These are phyloP conservation scores for Sebastes steindachneri DNA, from an alignment of 2,797 vertebrate species.

Conservation along the genomic window DNA sequence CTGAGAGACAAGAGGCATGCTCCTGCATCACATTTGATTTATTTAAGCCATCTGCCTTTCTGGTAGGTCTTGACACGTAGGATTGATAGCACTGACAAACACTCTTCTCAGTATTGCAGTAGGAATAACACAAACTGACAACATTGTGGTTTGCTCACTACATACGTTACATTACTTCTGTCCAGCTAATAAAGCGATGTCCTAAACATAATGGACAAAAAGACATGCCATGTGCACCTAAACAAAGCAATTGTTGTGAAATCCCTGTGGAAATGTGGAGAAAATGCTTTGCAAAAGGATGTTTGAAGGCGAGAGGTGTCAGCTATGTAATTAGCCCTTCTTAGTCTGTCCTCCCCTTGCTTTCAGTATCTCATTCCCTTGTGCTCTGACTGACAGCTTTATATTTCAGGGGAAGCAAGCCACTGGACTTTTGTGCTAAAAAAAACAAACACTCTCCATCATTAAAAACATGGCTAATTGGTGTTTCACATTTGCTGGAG, in stretches of 20 bases:
- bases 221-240: not conserved
- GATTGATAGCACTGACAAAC: slow-evolving; percentile 7
- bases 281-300: not conserved
- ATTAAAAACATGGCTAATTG: slow-evolving; percentile 64
- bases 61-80: not conserved
- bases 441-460: slow-evolving; percentile 4
- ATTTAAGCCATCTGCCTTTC: slow-evolving; percentile 32
- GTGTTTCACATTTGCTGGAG: slow-evolving; percentile 42
- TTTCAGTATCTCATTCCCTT: slow-evolving; percentile 40
- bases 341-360: slow-evolving; percentile 39
- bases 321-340: slow-evolving; percentile 61
- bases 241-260: slow-evolving; percentile 23
- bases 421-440: slow-evolving; percentile 31
- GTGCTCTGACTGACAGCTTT: slow-evolving; percentile 62
- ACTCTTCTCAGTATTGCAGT: not conserved
- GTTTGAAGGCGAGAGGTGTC: slow-evolving; percentile 44
- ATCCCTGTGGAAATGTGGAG: slow-evolving; percentile 1
- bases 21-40: slow-evolving; percentile 39
- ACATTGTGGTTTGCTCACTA: not conserved
- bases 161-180: not conserved
- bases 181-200: not conserved
- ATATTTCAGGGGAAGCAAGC: slow-evolving; percentile 22
- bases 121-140: slow-evolving; percentile 4
- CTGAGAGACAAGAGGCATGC: slow-evolving; percentile 17
- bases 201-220: not conserved